Evolutionary conservation across 1,140 invertebrate species (phyloP).

Genomic region (Uloborus diversus): DNA sequence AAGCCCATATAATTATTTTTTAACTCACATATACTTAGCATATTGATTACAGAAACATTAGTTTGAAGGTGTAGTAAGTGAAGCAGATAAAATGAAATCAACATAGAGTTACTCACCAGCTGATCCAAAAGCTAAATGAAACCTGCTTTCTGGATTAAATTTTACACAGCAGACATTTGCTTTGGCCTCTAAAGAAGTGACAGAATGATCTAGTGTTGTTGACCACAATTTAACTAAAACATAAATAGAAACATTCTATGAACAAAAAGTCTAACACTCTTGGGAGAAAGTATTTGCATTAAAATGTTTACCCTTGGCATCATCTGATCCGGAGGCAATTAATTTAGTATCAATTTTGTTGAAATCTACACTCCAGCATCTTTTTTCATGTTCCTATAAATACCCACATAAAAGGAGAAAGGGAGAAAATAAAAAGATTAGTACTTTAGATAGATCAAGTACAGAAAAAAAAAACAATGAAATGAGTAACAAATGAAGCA

Average conservation of each 20-base stretch:
- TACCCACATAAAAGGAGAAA: no score
- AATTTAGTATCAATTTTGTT: slow-evolving; percentile 90
- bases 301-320: slow-evolving; percentile 73
- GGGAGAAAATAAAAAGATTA: slow-evolving; percentile 14
- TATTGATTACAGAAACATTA: no score
- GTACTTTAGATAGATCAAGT: background rate
- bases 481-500: no score
- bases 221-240: slow-evolving; percentile 88
- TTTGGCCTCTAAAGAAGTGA: slow-evolving; percentile 87
- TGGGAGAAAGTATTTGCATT: background rate
- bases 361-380: slow-evolving; percentile 97
- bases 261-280: background rate
- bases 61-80: no score
- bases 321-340: slow-evolving; percentile 93
- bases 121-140: slow-evolving; percentile 91
- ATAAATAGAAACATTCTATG: slow-evolving; percentile 7
- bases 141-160: slow-evolving; percentile 89
- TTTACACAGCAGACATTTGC: slow-evolving; percentile 97
- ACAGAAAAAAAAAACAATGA: background rate
- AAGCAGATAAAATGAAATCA: no score
- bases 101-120: no score
- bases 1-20: no score
- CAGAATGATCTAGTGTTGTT: slow-evolving; percentile 84
- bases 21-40: no score
- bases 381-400: slow-evolving; percentile 93